phyloP scores from a whole-genome alignment of 1,140 invertebrate genomes.

The Hyles vespertilio region DNA sequence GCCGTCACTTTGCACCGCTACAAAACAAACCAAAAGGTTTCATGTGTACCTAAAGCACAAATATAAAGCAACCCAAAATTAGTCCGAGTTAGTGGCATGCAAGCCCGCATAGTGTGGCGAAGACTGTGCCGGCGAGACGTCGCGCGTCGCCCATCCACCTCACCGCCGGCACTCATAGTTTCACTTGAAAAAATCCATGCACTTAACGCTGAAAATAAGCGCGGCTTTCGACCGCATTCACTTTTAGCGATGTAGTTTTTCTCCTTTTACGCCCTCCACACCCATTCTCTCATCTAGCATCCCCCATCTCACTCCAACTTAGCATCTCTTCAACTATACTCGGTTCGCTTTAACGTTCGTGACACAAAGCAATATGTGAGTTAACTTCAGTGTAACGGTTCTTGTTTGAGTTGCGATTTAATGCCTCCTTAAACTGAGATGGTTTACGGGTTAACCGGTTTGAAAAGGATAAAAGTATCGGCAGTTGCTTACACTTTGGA shows the following conservation, averaged over 20 bases:
- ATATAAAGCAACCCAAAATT: too few relatives aligned
- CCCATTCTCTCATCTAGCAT: conserved; percentile 57
- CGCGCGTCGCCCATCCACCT: conserved; percentile 15
- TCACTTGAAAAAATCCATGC: conserved; percentile 74
- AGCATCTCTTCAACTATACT: conserved; percentile 43
- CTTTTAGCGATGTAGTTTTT: conserved; percentile 75
- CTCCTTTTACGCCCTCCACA: conserved; percentile 70
- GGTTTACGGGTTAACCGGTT: conserved; percentile 71
- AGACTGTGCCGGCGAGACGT: conserved; percentile 25
- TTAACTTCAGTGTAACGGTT: conserved; percentile 72
- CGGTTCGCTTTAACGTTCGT: conserved; percentile 69
- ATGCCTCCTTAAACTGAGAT: conserved; percentile 74
- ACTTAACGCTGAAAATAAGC: conserved; percentile 72
- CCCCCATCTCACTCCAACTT: conserved; percentile 51
- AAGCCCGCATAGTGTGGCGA: conserved; percentile 12
- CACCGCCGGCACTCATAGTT: conserved; percentile 41
- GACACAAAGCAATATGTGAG: conserved; percentile 75
- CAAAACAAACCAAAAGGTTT: too few relatives aligned
- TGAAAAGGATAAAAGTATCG: conserved; percentile 68
- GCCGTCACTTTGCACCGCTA: too few relatives aligned
- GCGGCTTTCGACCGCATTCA: conserved; percentile 74
- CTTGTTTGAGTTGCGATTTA: conserved; percentile 75
- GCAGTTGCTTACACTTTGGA: conserved; percentile 65
- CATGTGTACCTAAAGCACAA: too few relatives aligned
- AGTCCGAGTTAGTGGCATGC: neutral